Evolutionary conservation across 2,888 invertebrate genomes (phyloP).

Genomic region (Melinaea marsaeus): DNA sequence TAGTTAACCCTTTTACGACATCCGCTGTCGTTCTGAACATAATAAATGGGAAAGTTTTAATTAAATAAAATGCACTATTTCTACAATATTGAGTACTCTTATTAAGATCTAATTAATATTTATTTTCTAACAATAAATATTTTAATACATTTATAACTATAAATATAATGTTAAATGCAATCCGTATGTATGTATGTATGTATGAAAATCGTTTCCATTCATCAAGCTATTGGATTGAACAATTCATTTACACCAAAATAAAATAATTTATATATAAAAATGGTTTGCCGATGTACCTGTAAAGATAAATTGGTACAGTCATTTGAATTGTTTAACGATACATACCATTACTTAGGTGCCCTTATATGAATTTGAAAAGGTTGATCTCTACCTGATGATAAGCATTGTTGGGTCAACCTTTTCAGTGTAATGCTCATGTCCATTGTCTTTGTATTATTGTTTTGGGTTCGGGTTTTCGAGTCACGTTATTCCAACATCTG

Average conservation of each 20-base stretch:
- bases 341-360: constrained; percentile 3
- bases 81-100: too few species aligned
- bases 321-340: constrained; percentile 9
- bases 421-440: constrained; percentile 15
- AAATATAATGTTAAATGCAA: too few species aligned
- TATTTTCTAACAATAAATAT: too few species aligned
- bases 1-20: not conserved
- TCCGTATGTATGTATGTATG: too few species aligned
- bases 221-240: too few species aligned
- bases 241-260: too few species aligned
- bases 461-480: constrained; percentile 6
- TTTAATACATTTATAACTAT: too few species aligned
- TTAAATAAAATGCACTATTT: too few species aligned
- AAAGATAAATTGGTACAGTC: not conserved
- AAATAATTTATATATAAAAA: not conserved
- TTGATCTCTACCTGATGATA: constrained; percentile 14
- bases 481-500: constrained; percentile 6
- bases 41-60: not conserved
- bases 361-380: constrained; percentile 15
- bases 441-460: constrained; percentile 17
- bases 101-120: too few species aligned
- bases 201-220: too few species aligned
- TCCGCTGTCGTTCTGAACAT: not conserved
- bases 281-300: not conserved
- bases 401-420: not conserved